These are phyloP conservation scores for Etheostoma perlongum DNA, from an alignment of 2,797 vertebrate genomes.

Conservation along the genomic window DNA sequence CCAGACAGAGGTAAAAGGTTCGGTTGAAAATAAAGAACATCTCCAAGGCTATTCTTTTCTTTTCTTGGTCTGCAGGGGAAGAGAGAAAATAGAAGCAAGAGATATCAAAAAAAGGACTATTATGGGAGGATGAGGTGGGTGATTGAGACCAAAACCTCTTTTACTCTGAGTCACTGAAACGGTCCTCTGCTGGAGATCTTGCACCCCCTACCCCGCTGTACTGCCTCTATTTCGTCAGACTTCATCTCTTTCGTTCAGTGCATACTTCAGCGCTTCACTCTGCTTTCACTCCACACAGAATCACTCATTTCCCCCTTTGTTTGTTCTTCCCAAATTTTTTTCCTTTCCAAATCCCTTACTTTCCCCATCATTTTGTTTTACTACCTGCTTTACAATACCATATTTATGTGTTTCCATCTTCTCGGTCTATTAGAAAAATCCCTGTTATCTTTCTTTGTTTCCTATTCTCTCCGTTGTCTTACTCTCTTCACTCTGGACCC, in stretches of 20 bases:
- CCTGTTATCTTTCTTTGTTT: slow-evolving; percentile 29
- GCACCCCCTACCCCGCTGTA: slow-evolving; percentile 23
- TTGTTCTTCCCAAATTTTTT: slow-evolving; percentile 35
- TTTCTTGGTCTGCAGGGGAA: slow-evolving; percentile 33
- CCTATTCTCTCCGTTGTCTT: slow-evolving; percentile 22
- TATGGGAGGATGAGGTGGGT: slow-evolving; percentile 10
- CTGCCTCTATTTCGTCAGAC: slow-evolving; percentile 37
- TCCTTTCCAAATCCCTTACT: slow-evolving; percentile 30
- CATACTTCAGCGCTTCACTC: slow-evolving; percentile 31
- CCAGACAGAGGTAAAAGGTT: slow-evolving; percentile 46
- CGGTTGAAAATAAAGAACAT: slow-evolving; percentile 48
- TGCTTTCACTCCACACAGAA: slow-evolving; percentile 28
- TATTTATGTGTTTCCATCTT: slow-evolving; percentile 35
- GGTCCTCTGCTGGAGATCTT: slow-evolving; percentile 44
- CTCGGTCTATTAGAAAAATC: slow-evolving; percentile 23
- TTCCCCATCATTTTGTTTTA: background rate
- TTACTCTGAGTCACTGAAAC: slow-evolving; percentile 42
- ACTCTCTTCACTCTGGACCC: slow-evolving; percentile 20
- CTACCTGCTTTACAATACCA: slow-evolving; percentile 15
- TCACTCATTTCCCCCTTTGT: slow-evolving; percentile 22
- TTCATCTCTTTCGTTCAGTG: slow-evolving; percentile 28
- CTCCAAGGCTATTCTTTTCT: slow-evolving; percentile 29
- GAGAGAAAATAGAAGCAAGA: slow-evolving; percentile 32
- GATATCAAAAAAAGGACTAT: slow-evolving; percentile 14
- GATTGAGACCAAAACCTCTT: slow-evolving; percentile 41